Evolutionary conservation across 1,140 invertebrate species (phyloP), one percentile per base, ranked within the genome.

Genomic region (Battus philenor): DNA sequence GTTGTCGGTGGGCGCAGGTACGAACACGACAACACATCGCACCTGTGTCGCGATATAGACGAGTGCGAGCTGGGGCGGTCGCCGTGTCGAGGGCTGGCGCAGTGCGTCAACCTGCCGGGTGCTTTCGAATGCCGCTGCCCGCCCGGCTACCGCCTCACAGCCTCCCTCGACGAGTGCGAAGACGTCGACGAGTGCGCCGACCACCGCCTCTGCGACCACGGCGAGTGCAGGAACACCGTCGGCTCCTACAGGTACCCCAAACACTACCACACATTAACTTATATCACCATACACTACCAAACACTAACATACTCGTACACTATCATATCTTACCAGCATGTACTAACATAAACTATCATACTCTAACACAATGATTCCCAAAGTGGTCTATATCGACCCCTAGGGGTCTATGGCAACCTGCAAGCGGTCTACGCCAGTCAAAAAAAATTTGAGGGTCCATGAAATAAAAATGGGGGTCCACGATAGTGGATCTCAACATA

Each of bases 11-110:
- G 20, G 2, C 16, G 26, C 15, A 94, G 93, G 1, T 95, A 91
- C 67, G 78, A 90, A 18, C 94, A 94, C 66, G 93, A 95, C 69
- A 89, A 90, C 45, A 90, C 91, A 32, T 91, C 91, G 1, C 92
- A 95, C 80, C 88, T 93, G 52, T 95, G 94, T 59, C 92, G 93
- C 46, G 94, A 91, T 60, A 84, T 91, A 15, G 91, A 92, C 67
- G 91, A 92, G 69, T 92, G 91, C 53, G 58, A 80, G 8, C 68
- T 11, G 72, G 87, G 88, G 77, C 92, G 86, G 1, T 86, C 89
- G 80, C 92, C 93, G 1, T 95, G 95, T 67, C 90, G 91, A 60
- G 94, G 93, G 0, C 93, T 95, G 58, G 93, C 94, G 1, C 91
- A 92, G 59, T 92, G 91, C 83, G 78, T 90, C 9, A 96, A 96